Evolutionary conservation across 2,888 invertebrate genomes (phyloP).

Genomic region (Petrophora chlorosata): DNA sequence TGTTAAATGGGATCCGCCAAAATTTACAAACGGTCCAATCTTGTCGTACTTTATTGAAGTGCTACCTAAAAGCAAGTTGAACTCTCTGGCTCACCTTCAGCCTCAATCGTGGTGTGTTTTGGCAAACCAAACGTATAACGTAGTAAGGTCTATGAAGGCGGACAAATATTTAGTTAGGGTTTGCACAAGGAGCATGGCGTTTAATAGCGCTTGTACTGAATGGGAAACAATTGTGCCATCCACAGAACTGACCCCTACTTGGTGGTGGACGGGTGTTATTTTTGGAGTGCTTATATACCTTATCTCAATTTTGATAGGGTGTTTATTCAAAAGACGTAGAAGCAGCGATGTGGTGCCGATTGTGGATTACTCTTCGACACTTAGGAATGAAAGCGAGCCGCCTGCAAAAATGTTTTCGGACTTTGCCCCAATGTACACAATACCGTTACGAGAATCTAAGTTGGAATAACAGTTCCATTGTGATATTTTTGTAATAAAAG

Average conservation of each 20-base stretch:
- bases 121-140: slow-evolving; percentile 41
- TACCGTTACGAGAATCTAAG: slow-evolving; percentile 39
- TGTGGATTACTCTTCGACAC: slow-evolving; percentile 50
- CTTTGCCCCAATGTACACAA: slow-evolving; percentile 50
- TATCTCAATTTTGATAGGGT: slow-evolving; percentile 49
- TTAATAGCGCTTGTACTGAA: slow-evolving; percentile 40
- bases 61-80: slow-evolving; percentile 47
- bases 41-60: slow-evolving; percentile 68
- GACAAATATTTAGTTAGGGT: slow-evolving; percentile 46
- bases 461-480: slow-evolving; percentile 33
- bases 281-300: slow-evolving; percentile 55
- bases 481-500: slow-evolving; percentile 19
- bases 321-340: slow-evolving; percentile 38
- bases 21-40: slow-evolving; percentile 65
- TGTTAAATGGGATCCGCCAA: slow-evolving; percentile 65
- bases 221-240: slow-evolving; percentile 33
- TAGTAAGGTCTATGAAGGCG: slow-evolving; percentile 45
- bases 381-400: slow-evolving; percentile 55
- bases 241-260: slow-evolving; percentile 33
- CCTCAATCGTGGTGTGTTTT: slow-evolving; percentile 61
- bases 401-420: slow-evolving; percentile 58
- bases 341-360: slow-evolving; percentile 54
- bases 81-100: slow-evolving; percentile 43
- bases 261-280: slow-evolving; percentile 55
- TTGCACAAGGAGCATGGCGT: slow-evolving; percentile 45